Conservation (phyloP, 2,113 vertebrate species). For the Hyperoodon ampullatus region DNA sequence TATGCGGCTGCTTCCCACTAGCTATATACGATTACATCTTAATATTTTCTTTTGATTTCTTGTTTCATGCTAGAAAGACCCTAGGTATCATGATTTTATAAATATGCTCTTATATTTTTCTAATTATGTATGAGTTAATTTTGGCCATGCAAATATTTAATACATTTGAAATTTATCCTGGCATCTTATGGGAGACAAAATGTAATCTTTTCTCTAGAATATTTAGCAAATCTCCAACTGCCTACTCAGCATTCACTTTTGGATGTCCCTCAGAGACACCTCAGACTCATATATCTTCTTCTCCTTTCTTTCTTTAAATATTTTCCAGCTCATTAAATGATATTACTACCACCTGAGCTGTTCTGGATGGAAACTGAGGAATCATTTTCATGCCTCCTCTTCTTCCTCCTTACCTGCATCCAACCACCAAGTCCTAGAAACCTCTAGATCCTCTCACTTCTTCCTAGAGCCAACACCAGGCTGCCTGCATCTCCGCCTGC, state of each 20-base stretch:
- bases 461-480: neutral
- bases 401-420: neutral
- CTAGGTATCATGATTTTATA: neutral
- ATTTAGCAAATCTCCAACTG: neutral
- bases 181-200: slow-evolving; percentile 19
- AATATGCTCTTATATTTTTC: neutral
- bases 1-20: too few species aligned
- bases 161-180: slow-evolving; percentile 55
- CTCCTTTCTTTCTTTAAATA: neutral
- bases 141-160: neutral
- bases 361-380: neutral
- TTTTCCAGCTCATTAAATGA: neutral
- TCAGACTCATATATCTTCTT: neutral
- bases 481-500: neutral
- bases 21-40: neutral
- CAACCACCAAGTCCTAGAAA: neutral
- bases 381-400: neutral
- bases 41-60: neutral
- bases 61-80: neutral
- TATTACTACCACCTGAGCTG: neutral
- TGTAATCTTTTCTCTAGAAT: neutral
- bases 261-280: neutral
- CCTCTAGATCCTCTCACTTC: neutral
- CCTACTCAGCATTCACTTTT: neutral
- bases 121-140: neutral